Evolutionary conservation across 2,888 invertebrate genomes (phyloP).

Genomic region (Epicampocera succincta): DNA sequence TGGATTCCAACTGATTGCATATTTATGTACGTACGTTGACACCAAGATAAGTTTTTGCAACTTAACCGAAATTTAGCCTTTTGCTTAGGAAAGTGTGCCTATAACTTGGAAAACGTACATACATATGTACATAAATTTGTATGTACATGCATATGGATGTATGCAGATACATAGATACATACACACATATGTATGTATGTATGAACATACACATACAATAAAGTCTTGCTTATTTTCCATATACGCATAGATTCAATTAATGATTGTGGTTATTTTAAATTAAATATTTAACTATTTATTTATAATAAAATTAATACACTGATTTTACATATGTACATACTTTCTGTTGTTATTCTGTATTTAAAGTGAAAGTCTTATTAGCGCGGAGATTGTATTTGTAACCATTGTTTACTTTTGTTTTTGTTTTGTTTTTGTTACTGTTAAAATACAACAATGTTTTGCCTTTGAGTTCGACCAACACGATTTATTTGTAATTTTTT

Average conservation of each 20-base stretch:
- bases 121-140: not conserved
- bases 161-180: not conserved
- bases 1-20: too few relatives aligned
- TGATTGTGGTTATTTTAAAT: not conserved
- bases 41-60: too few relatives aligned
- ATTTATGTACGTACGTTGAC: too few relatives aligned
- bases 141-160: not conserved
- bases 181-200: not conserved
- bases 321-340: too few relatives aligned
- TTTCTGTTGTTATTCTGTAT: conserved; percentile 27
- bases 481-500: conserved; percentile 37
- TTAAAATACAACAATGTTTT: conserved; percentile 31
- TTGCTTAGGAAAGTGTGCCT: too few relatives aligned
- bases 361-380: conserved; percentile 48
- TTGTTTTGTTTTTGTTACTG: too few relatives aligned
- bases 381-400: conserved; percentile 20
- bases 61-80: too few relatives aligned
- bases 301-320: conserved; percentile 16
- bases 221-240: too few relatives aligned
- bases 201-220: not conserved
- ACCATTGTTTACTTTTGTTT: not conserved
- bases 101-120: too few relatives aligned
- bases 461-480: conserved; percentile 32
- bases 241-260: too few relatives aligned
- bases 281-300: conserved; percentile 18